Percentiles rank a stretch among this genome's conserved stretches.
These are phyloP conservation scores for Meandrina meandrites DNA, from an alignment of 92 coral and sea anemone species.

Conservation along the genomic window DNA sequence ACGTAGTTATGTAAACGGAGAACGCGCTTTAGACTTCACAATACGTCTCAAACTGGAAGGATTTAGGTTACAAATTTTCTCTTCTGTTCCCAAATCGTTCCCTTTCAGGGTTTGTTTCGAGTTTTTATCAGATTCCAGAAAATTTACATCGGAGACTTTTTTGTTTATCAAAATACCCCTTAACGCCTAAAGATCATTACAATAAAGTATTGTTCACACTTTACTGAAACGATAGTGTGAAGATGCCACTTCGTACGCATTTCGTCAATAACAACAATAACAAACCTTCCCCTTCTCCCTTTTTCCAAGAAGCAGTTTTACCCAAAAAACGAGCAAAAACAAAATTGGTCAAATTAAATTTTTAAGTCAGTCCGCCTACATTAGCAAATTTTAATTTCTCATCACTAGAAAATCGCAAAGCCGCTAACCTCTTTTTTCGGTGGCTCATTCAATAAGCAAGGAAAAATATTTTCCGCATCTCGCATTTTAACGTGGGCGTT, in stretches of 20 bases:
- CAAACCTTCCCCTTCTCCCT: not conserved
- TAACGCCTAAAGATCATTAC: not conserved
- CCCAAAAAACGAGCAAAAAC: not conserved
- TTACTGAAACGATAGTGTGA: slow-evolving; percentile 13
- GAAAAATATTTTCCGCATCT: not conserved
- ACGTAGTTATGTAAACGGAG: not conserved
- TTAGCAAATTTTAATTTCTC: not conserved
- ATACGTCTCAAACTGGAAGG: not conserved
- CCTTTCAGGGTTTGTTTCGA: not conserved
- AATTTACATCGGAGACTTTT: not conserved
- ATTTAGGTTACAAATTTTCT: not conserved
- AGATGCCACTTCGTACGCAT: not conserved
- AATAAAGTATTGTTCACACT: slow-evolving; percentile 2
- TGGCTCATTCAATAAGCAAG: not conserved
- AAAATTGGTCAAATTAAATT: not conserved
- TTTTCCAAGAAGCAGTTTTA: not conserved
- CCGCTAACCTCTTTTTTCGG: not conserved
- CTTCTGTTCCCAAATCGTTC: not conserved
- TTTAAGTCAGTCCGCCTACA: not conserved
- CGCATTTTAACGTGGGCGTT: not conserved
- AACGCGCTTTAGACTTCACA: not conserved
- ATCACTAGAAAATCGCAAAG: not conserved
- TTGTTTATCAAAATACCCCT: slow-evolving; percentile 16
- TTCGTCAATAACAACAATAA: not conserved
- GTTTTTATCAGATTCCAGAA: not conserved